phyloP scores from a whole-genome alignment of 2,113 vertebrate genomes.

The Ramphastos sulfuratus region DNA sequence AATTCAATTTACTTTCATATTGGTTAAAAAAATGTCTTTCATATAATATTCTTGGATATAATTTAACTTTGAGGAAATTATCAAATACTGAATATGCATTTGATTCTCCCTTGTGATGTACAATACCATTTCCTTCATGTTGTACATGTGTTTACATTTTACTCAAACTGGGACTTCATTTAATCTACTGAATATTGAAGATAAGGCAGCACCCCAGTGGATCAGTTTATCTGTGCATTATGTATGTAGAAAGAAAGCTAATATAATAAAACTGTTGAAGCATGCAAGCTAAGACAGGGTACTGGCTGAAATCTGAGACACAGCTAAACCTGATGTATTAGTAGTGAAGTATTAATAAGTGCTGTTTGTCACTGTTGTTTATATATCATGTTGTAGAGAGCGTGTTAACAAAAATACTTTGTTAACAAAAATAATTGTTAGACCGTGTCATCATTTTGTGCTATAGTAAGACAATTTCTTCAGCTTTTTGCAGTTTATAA shows the following conservation, averaged over 20 bases:
- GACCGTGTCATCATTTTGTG: not conserved
- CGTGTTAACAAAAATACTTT: not conserved
- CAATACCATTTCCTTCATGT: not conserved
- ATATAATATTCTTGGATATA: not conserved
- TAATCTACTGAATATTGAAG: conserved; percentile 42
- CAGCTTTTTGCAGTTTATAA: not conserved
- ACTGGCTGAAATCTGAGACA: not conserved
- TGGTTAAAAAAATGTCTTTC: not conserved
- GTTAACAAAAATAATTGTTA: not conserved
- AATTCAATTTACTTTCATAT: not conserved
- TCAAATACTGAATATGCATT: not conserved
- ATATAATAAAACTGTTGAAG: conserved; percentile 57
- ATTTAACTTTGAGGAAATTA: conserved; percentile 7
- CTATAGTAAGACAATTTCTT: not conserved
- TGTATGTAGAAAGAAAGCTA: not conserved
- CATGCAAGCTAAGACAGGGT: not conserved
- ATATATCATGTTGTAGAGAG: not conserved
- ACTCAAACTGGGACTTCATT: conserved; percentile 12
- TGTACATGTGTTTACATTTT: not conserved
- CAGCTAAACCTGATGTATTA: conserved; percentile 55
- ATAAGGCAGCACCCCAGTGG: not conserved
- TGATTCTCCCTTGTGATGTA: not conserved
- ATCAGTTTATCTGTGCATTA: conserved; percentile 59
- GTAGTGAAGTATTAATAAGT: conserved; percentile 41
- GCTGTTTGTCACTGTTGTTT: conserved; percentile 32